Evolutionary conservation across 2,888 invertebrate genomes (phyloP).

Genomic region (Hydroisotoma schaefferi): DNA sequence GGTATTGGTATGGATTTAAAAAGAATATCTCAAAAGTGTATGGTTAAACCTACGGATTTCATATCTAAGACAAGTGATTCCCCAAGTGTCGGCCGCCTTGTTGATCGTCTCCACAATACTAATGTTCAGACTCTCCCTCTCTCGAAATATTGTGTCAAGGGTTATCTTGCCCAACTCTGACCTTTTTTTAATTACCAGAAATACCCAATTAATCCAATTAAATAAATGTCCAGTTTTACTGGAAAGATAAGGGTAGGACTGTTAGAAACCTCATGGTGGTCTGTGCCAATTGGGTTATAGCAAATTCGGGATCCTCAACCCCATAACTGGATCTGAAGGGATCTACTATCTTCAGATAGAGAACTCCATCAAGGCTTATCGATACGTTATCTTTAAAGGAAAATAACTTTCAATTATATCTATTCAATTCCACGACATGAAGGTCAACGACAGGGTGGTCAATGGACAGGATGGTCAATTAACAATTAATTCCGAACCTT

Average conservation of each 20-base stretch:
- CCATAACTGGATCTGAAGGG: constrained; percentile 95
- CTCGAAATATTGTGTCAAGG: constrained; percentile 92
- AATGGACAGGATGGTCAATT: constrained; percentile 1
- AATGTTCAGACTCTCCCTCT: constrained; percentile 91
- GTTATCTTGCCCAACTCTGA: constrained; percentile 97
- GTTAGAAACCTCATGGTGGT: constrained; percentile 83
- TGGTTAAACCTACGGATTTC: constrained; percentile 79
- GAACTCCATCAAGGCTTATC: constrained; percentile 91
- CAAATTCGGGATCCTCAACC: constrained; percentile 98
- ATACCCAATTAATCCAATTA: no score
- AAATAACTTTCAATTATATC: constrained; percentile 6
- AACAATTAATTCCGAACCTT: constrained; percentile 55
- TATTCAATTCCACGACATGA: not conserved
- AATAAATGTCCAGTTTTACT: not conserved
- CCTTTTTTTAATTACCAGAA: constrained; percentile 18
- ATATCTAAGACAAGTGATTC: constrained; percentile 90
- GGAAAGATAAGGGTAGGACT: not conserved
- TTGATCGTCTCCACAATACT: constrained; percentile 95
- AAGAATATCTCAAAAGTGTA: no score
- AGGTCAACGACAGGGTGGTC: not conserved
- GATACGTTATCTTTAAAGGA: constrained; percentile 82
- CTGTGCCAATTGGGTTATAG: constrained; percentile 97
- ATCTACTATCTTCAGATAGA: constrained; percentile 89
- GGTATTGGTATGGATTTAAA: no score
- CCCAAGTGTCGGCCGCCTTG: constrained; percentile 98